Conservation (phyloP, 2,113 vertebrate species). For the Axis porcinus region DNA sequence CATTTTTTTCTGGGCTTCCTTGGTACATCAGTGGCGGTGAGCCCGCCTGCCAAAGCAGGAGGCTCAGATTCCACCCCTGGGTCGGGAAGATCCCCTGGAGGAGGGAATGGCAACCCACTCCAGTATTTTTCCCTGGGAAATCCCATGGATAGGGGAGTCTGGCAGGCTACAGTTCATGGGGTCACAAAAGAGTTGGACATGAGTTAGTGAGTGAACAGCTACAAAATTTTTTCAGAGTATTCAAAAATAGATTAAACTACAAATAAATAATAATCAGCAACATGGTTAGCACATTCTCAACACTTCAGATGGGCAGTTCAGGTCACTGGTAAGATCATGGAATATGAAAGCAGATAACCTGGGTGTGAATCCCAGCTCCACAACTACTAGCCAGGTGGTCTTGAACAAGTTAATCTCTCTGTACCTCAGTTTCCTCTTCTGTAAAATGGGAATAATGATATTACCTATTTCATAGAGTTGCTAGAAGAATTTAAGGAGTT, state of each 20-base stretch:
- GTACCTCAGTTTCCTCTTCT: neutral
- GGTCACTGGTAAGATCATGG: neutral
- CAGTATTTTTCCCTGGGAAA: neutral
- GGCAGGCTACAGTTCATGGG: fast-evolving
- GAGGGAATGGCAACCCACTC: neutral
- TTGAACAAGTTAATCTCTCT: neutral
- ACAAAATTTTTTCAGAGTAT: neutral
- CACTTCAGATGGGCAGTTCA: neutral
- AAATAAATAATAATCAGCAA: neutral
- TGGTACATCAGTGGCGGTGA: neutral
- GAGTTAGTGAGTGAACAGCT: neutral
- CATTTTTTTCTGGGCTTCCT: neutral
- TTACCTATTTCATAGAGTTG: neutral
- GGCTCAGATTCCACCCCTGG: neutral
- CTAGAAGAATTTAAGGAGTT: neutral
- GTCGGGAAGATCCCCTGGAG: neutral
- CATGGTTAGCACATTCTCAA: neutral
- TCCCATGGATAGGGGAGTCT: neutral
- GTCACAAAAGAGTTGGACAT: neutral
- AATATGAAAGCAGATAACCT: neutral
- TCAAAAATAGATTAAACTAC: neutral
- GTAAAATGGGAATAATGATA: neutral
- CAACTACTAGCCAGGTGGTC: neutral
- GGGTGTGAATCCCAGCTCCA: neutral
- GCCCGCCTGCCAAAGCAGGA: neutral